Percentiles rank a stretch among this genome's conserved stretches.
Conservation (phyloP, 2,888 invertebrate species). For the Ochlodes sylvanus region DNA sequence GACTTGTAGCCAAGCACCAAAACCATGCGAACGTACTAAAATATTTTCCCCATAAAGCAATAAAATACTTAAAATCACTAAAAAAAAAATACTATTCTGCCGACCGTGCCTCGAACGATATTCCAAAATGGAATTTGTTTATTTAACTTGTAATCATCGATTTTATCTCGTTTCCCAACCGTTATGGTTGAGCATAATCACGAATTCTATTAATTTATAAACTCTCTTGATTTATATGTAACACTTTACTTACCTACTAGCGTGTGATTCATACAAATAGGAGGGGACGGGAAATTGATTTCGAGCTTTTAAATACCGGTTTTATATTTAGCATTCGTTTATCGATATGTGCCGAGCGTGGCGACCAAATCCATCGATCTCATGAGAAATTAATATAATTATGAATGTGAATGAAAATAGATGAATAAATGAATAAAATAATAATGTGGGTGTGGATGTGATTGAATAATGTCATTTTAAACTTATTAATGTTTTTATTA, state of each 20-base stretch:
- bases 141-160: conserved; percentile 35
- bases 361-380: background rate
- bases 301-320: conserved; percentile 1
- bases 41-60: too few relatives aligned
- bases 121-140: conserved; percentile 35
- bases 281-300: conserved; percentile 24
- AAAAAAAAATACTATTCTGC: background rate
- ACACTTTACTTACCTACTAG: conserved; percentile 12
- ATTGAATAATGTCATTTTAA: too few relatives aligned
- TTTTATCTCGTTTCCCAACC: conserved; percentile 34
- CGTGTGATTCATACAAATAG: conserved; percentile 24
- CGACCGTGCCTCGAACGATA: conserved; percentile 16
- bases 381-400: background rate
- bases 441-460: too few relatives aligned
- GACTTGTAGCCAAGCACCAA: too few relatives aligned
- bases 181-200: conserved; percentile 32
- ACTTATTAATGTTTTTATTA: too few relatives aligned
- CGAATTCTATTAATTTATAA: conserved; percentile 38
- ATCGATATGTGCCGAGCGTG: background rate
- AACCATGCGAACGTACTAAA: too few relatives aligned
- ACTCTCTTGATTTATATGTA: conserved; percentile 34
- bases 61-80: too few relatives aligned
- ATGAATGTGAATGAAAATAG: too few relatives aligned
- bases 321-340: background rate
- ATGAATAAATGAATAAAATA: too few relatives aligned